Evolutionary conservation across 2,113 vertebrate species (phyloP), one percentile per base, ranked within the genome.

Genomic region (Cricetomys ansorgei): DNA sequence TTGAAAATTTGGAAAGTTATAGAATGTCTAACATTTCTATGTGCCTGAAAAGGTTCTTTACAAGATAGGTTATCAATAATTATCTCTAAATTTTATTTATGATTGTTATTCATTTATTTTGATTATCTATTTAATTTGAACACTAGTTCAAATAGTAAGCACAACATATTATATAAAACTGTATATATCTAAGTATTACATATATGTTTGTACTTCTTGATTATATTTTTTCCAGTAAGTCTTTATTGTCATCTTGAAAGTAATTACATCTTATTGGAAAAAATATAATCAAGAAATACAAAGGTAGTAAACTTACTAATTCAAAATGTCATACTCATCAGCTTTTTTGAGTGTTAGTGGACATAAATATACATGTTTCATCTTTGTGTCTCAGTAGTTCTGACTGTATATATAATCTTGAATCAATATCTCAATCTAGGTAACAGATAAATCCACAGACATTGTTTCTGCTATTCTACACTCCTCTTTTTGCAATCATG

Each of bases 31-130:
- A 75, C 45, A 37, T 43, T 64, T 88, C 11, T 95, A 92, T 91
- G 0, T 11, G 94, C 23, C 64, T 88, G 55, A 94, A 92, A 87
- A 88, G 72, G 73, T 59, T 94, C 34, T 48, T 96, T 40, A 91
- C 8, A 94, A 73, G 21, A 91, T 79, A 92, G 73, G 88, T 92
- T 83, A 97, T 72, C n/a, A 94, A 91, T 37, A 84, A 7, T 79
- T 0, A 55, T 64, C 12, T 75, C 57, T 75, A 50, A 91, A 12
- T 37, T 7, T 85, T 15, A 70, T 97, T 96, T 90, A 92, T 75
- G 67, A 23, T 50, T 55, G 19, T 76, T 79, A 23, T 73, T 55
- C 50, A 88, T 84, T 65, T 84, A 87, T 85, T 87, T 37, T n/a
- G 81, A 90, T 76, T 85, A 11, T 91, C 53, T 65, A 4, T 45